phyloP scores from a whole-genome alignment of 2,113 vertebrate species.

The Nycticebus coucang region DNA sequence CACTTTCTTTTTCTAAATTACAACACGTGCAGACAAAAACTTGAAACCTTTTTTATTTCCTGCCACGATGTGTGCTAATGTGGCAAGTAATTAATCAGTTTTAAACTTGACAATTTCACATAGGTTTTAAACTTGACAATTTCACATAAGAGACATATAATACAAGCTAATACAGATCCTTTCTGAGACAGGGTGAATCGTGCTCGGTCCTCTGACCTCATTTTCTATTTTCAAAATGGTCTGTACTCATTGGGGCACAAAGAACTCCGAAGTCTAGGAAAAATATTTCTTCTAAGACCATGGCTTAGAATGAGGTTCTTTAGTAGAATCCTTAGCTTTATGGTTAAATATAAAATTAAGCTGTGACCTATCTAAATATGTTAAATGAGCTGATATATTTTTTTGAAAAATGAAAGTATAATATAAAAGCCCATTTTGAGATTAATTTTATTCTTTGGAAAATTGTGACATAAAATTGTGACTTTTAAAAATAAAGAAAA shows the following conservation, averaged over 20 bases:
- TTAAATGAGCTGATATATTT: neutral
- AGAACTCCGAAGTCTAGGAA: neutral
- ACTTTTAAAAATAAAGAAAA: slow-evolving; percentile 16
- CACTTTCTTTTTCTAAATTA: neutral
- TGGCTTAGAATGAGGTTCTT: neutral
- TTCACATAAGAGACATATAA: neutral
- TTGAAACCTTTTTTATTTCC: neutral
- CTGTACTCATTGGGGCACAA: neutral
- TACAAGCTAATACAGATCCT: neutral
- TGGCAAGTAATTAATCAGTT: neutral
- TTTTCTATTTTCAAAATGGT: slow-evolving; percentile 27
- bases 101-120: neutral
- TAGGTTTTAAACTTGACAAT: slow-evolving; percentile 29
- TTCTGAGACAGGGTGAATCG: neutral
- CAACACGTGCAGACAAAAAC: neutral
- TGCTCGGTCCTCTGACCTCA: neutral
- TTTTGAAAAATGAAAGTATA: neutral
- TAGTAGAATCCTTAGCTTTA: neutral
- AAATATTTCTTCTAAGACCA: neutral
- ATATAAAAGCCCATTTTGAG: neutral
- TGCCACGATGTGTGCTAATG: neutral
- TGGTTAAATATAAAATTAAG: neutral
- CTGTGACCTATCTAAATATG: neutral
- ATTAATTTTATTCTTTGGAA: neutral
- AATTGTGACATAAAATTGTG: neutral